A percentile compares a stretch with the other conserved stretches of the same genome.
Conservation (phyloP, 2,797 vertebrate species). For the Poecile montanus region DNA sequence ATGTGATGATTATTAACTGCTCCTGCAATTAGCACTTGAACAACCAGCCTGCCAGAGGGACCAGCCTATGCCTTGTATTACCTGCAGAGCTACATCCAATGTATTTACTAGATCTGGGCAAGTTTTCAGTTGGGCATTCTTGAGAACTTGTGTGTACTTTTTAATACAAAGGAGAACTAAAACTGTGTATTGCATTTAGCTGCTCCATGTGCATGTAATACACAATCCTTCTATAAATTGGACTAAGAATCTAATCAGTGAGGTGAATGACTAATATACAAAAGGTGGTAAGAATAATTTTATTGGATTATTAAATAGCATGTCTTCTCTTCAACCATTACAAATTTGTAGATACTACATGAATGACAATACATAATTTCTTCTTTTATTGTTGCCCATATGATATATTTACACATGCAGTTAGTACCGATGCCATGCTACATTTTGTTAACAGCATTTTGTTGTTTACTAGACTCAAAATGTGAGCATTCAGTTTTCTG, state of each 20-base stretch:
- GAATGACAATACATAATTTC: conserved; percentile 83
- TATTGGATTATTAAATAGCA: conserved; percentile 93
- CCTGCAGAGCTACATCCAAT: not conserved
- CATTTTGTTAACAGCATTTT: conserved; percentile 85
- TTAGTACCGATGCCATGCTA: conserved; percentile 88
- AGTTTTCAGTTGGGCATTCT: not conserved
- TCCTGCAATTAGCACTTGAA: not conserved
- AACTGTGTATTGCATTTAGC: not conserved
- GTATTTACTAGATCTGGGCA: not conserved
- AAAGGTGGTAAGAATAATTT: conserved; percentile 86
- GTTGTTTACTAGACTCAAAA: conserved; percentile 66
- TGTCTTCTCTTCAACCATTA: conserved; percentile 82
- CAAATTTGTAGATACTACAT: conserved; percentile 85
- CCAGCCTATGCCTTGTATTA: fast-evolving
- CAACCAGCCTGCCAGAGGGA: not conserved
- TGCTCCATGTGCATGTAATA: fast-evolving
- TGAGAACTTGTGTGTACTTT: not conserved
- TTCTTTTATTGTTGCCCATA: conserved; percentile 73
- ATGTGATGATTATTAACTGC: not conserved
- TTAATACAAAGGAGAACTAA: not conserved
- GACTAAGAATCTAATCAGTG: not conserved
- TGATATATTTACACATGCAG: conserved; percentile 89
- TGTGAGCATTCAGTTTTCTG: conserved; percentile 69
- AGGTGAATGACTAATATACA: conserved; percentile 57
- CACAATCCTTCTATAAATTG: not conserved